Base-by-base conservation (phyloP, 2,797 vertebrate species). In the Hydrolagus colliei region DNA sequence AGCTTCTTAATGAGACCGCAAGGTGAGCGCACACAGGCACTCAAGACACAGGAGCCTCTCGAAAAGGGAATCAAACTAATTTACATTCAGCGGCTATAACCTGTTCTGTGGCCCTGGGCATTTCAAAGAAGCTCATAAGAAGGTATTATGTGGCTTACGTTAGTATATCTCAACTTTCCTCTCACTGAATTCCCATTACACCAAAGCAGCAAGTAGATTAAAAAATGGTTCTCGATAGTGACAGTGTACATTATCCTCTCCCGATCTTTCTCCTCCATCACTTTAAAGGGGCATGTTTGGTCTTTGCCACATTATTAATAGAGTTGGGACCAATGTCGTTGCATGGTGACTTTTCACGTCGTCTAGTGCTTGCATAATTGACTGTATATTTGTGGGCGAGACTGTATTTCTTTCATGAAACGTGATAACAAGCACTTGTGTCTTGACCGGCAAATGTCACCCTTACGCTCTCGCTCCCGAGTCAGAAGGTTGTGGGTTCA, bases 1-100 rank as follows among this genome's bases (percentile, higher is more conserved):
- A 68, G 63, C 16, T 82, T 82, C 22, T 82, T 68, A 82, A 82
- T 82, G 79, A 82, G 63, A 32, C 62, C 41, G 1, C 32, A 11
- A 80, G 78, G 78, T 2, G 27, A 3, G 63, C 27, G 63, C 62
- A n/a, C 35, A 41, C 41, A 52, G 41, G 41, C 16, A 1, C 0
- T 9, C 20, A 27, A 20, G 27, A 68, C 20, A 10, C 7, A 20
- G 9, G 32, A 18, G 65, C 9, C 68, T 82, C 41, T 52, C 2
- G 52, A 68, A 52, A 84, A 32, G 18, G 79, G 68, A n/a, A 41
- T 14, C 1, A 71, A 35, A 8, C 68, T 4, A 10, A 41, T 82
- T 68, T 82, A 68, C 14, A 82, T 41, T 67, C 63, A 32, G 9
- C 8, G 20, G 79, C 63, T 41, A 7, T 20, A 35, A 41, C 63